phyloP scores from a whole-genome alignment of 2,888 invertebrate species.

The Phortica okadai region DNA sequence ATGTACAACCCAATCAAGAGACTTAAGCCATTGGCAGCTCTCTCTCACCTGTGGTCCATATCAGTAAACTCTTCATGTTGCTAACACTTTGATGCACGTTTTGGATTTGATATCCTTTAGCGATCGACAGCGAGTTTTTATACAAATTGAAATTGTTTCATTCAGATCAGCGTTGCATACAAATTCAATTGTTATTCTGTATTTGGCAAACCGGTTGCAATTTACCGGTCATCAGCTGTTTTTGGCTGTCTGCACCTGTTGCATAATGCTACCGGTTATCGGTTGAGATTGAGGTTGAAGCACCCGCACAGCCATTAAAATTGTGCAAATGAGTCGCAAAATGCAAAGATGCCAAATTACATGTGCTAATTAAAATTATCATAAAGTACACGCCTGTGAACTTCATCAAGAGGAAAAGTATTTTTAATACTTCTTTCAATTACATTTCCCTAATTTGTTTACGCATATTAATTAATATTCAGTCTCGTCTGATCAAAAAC shows the following conservation, averaged over 20 bases:
- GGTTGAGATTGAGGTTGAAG: not conserved
- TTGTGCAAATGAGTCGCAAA: not conserved
- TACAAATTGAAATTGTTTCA: slow-evolving; percentile 15
- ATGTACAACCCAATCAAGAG: not conserved
- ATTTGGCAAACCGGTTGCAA: not conserved
- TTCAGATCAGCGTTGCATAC: not conserved
- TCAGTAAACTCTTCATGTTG: slow-evolving; percentile 56
- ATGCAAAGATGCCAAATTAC: not conserved
- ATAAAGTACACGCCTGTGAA: not conserved
- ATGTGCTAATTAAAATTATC: not conserved
- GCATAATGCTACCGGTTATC: not conserved
- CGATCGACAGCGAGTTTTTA: not conserved
- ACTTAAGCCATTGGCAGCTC: not conserved
- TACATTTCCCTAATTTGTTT: too few species aligned
- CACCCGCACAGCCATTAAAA: not conserved
- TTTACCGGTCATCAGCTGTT: not conserved
- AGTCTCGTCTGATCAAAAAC: not conserved
- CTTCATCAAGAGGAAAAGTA: not conserved
- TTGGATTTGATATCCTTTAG: slow-evolving; percentile 53
- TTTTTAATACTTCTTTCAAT: not conserved
- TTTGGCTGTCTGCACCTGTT: not conserved
- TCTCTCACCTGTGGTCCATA: slow-evolving; percentile 62
- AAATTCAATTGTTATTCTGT: not conserved
- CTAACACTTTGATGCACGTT: slow-evolving; percentile 28
- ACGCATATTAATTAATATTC: too few species aligned